These are phyloP conservation scores for Horisme vitalbata DNA, from an alignment of 2,888 invertebrate genomes.

Conservation along the genomic window DNA sequence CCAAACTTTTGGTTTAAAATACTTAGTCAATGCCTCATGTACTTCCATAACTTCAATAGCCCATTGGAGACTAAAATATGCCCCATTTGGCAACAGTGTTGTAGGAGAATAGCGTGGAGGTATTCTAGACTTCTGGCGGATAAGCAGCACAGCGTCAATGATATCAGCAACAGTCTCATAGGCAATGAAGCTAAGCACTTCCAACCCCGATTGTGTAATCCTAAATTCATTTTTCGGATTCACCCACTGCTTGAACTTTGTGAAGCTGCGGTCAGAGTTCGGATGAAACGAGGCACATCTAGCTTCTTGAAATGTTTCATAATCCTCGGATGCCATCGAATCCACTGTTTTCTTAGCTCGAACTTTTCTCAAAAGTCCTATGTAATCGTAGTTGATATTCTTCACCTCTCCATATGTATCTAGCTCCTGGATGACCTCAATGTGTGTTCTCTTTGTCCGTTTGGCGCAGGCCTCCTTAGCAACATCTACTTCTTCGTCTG, in stretches of 20 bases:
- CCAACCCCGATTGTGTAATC: constrained; percentile 85
- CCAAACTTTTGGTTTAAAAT: constrained; percentile 84
- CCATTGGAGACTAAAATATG: constrained; percentile 65
- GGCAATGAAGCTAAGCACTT: constrained; percentile 92
- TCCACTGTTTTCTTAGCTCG: constrained; percentile 82
- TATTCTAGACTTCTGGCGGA: constrained; percentile 84
- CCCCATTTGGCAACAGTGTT: constrained; percentile 42
- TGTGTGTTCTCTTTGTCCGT: constrained; percentile 63
- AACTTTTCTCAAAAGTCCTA: constrained; percentile 83
- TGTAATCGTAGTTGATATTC: constrained; percentile 79
- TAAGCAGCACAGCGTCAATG: constrained; percentile 91
- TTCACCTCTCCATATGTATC: constrained; percentile 82
- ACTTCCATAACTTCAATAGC: constrained; percentile 91
- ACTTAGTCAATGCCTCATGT: constrained; percentile 90
- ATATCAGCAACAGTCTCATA: constrained; percentile 96
- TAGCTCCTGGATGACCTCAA: constrained; percentile 78
- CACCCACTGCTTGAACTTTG: constrained; percentile 84
- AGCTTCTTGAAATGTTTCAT: constrained; percentile 91
- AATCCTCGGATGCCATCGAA: constrained; percentile 82
- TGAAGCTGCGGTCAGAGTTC: constrained; percentile 73
- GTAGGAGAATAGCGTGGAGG: not conserved
- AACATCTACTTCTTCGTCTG: constrained; percentile 66
- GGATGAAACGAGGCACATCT: constrained; percentile 87
- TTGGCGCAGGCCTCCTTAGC: constrained; percentile 63
- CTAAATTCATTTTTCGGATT: constrained; percentile 84